Evolutionary conservation across 2,888 invertebrate genomes (phyloP).

Genomic region (Pheosia gnoma): DNA sequence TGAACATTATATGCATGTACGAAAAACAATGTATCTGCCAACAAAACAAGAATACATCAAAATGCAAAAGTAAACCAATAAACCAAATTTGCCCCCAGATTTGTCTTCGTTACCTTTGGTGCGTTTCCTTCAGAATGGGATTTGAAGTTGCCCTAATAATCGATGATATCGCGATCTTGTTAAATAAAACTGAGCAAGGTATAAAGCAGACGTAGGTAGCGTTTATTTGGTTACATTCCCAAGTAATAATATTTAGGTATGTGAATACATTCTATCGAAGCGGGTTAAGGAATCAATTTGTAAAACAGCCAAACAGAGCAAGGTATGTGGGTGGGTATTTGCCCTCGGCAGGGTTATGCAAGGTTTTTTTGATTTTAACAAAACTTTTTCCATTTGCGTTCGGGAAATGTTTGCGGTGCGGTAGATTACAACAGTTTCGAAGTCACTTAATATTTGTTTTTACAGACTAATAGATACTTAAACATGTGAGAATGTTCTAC

Average conservation of each 20-base stretch:
- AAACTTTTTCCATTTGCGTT: constrained; percentile 32
- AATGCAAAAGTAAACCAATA: constrained; percentile 1
- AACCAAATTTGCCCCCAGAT: constrained; percentile 13
- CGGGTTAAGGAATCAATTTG: constrained; percentile 37
- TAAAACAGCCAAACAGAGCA: constrained; percentile 26
- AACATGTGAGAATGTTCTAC: background rate
- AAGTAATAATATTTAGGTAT: constrained; percentile 33
- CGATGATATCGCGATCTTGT: constrained; percentile 19
- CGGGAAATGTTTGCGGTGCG: constrained; percentile 23
- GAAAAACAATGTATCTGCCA: background rate
- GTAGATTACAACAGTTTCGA: constrained; percentile 26
- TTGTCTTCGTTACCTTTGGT: constrained; percentile 18
- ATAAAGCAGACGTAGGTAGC: constrained; percentile 22
- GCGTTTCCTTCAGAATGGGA: constrained; percentile 14
- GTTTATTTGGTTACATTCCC: constrained; percentile 26
- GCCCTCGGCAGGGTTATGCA: constrained; percentile 20
- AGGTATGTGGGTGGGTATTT: constrained; percentile 17
- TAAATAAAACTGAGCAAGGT: constrained; percentile 34
- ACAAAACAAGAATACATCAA: background rate
- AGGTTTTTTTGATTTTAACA: constrained; percentile 22
- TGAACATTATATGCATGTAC: too few species aligned
- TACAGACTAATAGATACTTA: background rate
- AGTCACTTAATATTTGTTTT: constrained; percentile 20
- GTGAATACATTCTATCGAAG: constrained; percentile 34
- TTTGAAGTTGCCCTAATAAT: constrained; percentile 13